phyloP scores from a whole-genome alignment of 2,797 vertebrate genomes.

The Psittacula derbiana region DNA sequence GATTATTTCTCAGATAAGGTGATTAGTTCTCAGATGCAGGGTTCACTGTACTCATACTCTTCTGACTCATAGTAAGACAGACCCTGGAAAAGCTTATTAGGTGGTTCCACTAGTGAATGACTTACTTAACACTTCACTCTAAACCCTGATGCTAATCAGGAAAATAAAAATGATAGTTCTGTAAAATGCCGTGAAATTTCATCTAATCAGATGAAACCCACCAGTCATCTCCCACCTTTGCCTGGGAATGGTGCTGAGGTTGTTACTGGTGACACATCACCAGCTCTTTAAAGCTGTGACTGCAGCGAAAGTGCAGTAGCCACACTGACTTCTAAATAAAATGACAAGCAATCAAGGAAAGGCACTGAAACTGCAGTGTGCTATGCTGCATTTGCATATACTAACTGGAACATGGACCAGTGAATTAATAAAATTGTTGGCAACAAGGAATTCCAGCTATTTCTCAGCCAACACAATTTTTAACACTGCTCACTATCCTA shows the following conservation, averaged over 20 bases:
- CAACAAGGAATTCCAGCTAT: background rate
- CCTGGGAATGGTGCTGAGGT: background rate
- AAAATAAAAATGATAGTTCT: background rate
- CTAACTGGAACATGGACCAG: background rate
- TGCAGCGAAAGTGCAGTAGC: background rate
- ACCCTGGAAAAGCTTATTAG: background rate
- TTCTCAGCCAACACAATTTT: background rate
- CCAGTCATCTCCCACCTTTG: background rate
- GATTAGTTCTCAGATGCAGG: background rate
- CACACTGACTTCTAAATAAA: background rate
- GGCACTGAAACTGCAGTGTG: background rate
- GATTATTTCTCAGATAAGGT: background rate
- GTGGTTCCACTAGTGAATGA: background rate
- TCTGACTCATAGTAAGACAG: background rate
- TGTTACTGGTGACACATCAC: background rate
- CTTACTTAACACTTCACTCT: background rate
- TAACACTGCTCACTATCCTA: background rate
- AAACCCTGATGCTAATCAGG: conserved; percentile 26
- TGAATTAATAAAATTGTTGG: background rate
- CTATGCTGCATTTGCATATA: background rate
- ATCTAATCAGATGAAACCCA: too few relatives aligned
- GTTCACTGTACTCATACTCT: background rate
- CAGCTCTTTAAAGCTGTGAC: background rate
- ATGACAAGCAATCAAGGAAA: background rate
- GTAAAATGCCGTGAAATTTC: background rate